These are phyloP conservation scores for Pogonomyrmex californicus DNA, from an alignment of 1,140 invertebrate genomes.

Conservation along the genomic window DNA sequence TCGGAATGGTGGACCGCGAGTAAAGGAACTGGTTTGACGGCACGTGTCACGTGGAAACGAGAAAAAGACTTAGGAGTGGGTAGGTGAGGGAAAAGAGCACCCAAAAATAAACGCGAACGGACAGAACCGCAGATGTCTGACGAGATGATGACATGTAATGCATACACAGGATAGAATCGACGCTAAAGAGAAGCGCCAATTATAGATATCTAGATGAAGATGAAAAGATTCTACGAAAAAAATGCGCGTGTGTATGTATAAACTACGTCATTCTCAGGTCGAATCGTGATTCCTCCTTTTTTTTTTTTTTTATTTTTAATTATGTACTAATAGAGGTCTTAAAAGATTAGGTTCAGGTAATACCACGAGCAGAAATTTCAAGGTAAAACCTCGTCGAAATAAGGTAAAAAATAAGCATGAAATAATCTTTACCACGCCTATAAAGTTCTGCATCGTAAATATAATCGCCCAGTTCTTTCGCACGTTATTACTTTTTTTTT, in stretches of 20 bases:
- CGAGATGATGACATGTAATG: conserved; percentile 44
- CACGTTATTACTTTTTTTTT: no score
- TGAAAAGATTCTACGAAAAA: neutral
- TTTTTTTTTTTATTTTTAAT: neutral
- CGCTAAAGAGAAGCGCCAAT: conserved; percentile 21
- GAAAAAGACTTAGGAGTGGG: conserved; percentile 3
- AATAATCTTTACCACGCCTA: neutral
- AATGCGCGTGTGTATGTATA: no score
- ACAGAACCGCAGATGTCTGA: conserved; percentile 40
- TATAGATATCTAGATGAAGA: conserved; percentile 10
- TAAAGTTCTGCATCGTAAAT: neutral
- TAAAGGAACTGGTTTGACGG: conserved; percentile 45
- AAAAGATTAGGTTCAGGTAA: neutral
- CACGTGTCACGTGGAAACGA: conserved; percentile 52
- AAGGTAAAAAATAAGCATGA: neutral
- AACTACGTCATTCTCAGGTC: conserved; percentile 9
- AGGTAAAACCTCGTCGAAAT: neutral
- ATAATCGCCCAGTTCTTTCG: neutral
- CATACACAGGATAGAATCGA: neutral
- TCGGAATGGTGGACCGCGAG: conserved; percentile 34
- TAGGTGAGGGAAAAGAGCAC: neutral
- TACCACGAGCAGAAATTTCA: conserved; percentile 13
- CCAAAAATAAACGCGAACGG: conserved; percentile 49
- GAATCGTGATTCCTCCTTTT: neutral
- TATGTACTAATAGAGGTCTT: no score